Base-by-base conservation (phyloP, 2,113 vertebrate genomes). In the Rutilus rutilus region DNA sequence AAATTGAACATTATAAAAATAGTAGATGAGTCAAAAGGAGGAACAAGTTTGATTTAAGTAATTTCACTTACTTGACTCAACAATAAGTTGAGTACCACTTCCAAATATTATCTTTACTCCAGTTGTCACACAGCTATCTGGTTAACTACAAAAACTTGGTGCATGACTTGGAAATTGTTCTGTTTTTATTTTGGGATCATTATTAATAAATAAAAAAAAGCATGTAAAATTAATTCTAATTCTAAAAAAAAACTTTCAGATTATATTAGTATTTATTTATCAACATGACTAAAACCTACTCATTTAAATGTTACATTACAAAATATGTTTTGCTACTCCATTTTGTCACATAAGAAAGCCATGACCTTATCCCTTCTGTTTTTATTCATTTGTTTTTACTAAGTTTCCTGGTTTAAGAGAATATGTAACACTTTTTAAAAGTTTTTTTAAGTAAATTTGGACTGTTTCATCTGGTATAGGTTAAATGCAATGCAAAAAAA, bases 71-170 rank as follows among this genome's bases (percentile, higher is more conserved):
- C 88, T 84, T 79, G 62, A n/a, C 12, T 84, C 25, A 7, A 91
- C 83, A 36, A 64, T 74, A 47, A 90, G 64, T 23, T 17, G 59
- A 11, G 67, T 86, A 23, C 85, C 89, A 30, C 25, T 85, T 60
- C 91, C 91, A 84, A 90, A 89, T 23, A 50, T 81, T 4, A 87
- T 3, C 30, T 86, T 91, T 73, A 11, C 10, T n/a, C 79, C 85
- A 65, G 39, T 15, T 83, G 15, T 87, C 83, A 87, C 87, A 88
- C 81, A 86, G 85, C 8, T 39, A 59, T 54, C 19, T 25, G 3
- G 3, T 33, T n/a, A 57, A 73, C 67, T 71, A 73, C 81, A 73
- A 73, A 73, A 71, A 83, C 50, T 0, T 69, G 17, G 0, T 30
- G 36, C 25, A 23, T 12, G 19, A 52, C 62, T 23, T 65, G 27